Evolutionary conservation across 2,888 invertebrate genomes (phyloP), one percentile per base, ranked within the genome.

Genomic region (Drosophila basisetae): DNA sequence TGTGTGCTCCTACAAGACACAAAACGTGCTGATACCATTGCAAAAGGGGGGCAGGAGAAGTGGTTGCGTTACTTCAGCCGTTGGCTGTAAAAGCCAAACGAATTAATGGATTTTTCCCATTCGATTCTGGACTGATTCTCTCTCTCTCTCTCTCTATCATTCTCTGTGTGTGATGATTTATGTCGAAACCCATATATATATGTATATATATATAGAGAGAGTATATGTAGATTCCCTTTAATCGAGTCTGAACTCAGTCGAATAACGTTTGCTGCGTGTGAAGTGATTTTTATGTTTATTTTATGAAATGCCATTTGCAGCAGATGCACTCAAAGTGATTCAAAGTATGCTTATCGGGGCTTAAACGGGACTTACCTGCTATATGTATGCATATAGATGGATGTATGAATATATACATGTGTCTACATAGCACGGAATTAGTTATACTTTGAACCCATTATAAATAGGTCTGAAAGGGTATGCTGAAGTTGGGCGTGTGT

Each of bases 61-160:
- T 43, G 28, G 16, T 35, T 65, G n/a, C 50, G 65, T 66, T 70
- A 64, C 63, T 64, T 60, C 52, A 47, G 53, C 58, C 72, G 25
- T 18, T 33, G 68, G 43, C 56, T 47, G 31, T 62, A 54, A 66
- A 62, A 65, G 70, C 77, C 61, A 76, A 71, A 55, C 81, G 64
- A 78, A 80, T 80, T 76, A 76, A 68, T 80, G 72, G 71, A 80
- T 68, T 78, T 78, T 37, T 53, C 33, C 49, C 62, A 37, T 70
- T 70, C 56, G 53, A 70, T 79, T 77, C 52, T 55, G 55, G 25
- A 39, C 56, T n/a, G 4, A 22, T 10, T 10, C 28, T 25, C 25
- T 13, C n/a, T 28, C 4, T 59, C 13, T 33, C 31, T 30, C 7
- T 30, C 7, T 30, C 30, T 30, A 22, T 22, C 28, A 22, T 1